These are phyloP conservation scores for Miichthys miiuy DNA, from an alignment of 2,797 vertebrate species.

Conservation along the genomic window DNA sequence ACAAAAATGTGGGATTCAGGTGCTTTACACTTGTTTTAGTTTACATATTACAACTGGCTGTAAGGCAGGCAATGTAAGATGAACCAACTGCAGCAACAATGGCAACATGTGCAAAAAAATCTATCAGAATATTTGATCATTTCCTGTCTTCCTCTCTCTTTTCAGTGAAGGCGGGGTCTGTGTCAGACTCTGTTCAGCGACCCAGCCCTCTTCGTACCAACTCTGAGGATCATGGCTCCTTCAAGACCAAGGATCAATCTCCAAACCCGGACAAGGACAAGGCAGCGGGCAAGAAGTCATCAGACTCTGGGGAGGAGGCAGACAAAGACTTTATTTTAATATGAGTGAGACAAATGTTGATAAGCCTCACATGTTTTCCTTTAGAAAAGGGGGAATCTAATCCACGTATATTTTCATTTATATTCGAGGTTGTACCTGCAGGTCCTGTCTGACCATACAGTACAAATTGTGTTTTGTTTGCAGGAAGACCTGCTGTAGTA, in stretches of 20 bases:
- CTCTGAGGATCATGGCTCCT: slow-evolving; percentile 84
- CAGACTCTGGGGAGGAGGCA: slow-evolving; percentile 91
- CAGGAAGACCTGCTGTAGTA: slow-evolving; percentile 40
- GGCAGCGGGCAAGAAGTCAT: slow-evolving; percentile 88
- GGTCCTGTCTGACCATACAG: slow-evolving; percentile 38
- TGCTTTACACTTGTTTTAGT: not conserved
- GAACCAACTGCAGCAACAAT: not conserved
- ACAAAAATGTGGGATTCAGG: not conserved
- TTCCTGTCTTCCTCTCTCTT: slow-evolving; percentile 9
- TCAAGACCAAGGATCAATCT: slow-evolving; percentile 83
- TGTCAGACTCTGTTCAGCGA: slow-evolving; percentile 81
- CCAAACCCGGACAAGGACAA: slow-evolving; percentile 83
- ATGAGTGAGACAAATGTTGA: slow-evolving; percentile 70
- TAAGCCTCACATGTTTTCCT: slow-evolving; percentile 30
- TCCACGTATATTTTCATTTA: slow-evolving; percentile 42
- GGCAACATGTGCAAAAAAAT: not conserved
- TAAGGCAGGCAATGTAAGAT: not conserved
- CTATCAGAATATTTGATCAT: too few relatives aligned
- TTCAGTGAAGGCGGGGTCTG: slow-evolving; percentile 65
- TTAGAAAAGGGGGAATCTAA: slow-evolving; percentile 34
- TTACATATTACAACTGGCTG: not conserved
- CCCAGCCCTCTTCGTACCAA: slow-evolving; percentile 82
- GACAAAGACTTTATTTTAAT: slow-evolving; percentile 97
- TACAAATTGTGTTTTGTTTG: slow-evolving; percentile 44
- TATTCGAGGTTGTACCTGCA: slow-evolving; percentile 28